phyloP scores from a whole-genome alignment of 2,888 invertebrate species.

The Apantesis nais region DNA sequence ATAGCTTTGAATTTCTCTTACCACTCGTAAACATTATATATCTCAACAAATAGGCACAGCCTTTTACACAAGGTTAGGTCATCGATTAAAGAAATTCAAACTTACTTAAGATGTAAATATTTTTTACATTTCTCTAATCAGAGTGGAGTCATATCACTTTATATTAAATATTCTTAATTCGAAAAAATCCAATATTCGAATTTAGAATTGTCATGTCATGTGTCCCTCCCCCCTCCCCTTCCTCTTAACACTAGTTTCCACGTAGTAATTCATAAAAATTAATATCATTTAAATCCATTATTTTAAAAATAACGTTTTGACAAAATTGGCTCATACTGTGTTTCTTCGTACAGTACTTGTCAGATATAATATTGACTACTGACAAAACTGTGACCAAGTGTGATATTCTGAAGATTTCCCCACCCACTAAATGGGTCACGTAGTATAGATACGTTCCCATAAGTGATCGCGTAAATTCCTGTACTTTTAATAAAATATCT shows the following conservation, averaged over 20 bases:
- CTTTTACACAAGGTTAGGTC: neutral
- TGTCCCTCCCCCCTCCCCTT: too few species aligned
- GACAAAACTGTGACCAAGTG: too few species aligned
- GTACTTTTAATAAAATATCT: neutral
- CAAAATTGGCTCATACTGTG: too few species aligned
- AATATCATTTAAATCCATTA: too few species aligned
- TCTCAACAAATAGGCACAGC: neutral
- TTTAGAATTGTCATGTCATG: neutral
- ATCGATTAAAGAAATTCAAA: neutral
- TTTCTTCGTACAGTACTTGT: too few species aligned
- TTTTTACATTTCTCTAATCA: neutral
- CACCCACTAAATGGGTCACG: neutral
- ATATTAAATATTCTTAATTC: neutral
- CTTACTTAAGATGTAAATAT: neutral
- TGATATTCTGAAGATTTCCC: too few species aligned
- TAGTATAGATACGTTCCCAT: too few species aligned
- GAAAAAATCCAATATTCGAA: neutral
- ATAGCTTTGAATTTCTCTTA: neutral
- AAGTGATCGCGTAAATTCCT: neutral
- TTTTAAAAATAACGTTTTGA: too few species aligned
- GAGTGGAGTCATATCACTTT: neutral
- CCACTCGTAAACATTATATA: neutral
- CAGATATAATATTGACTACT: too few species aligned
- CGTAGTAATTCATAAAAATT: too few species aligned
- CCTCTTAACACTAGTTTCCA: too few species aligned